Evolutionary conservation across 2,797 vertebrate species (phyloP), one percentile per base, ranked within the genome.

Genomic region (Scolopax bukidnonensis): DNA sequence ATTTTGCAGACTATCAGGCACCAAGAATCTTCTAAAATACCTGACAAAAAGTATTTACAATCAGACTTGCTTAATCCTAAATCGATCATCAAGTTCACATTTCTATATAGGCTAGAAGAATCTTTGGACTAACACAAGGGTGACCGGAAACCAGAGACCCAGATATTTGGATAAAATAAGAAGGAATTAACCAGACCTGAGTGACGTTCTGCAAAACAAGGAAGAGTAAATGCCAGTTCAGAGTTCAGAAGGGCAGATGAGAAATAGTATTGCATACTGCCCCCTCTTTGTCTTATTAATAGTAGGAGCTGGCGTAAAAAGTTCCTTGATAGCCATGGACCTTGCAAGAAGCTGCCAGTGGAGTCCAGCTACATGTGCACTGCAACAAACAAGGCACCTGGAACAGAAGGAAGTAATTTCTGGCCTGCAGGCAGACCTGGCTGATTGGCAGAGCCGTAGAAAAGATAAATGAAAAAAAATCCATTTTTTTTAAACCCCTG

Each of bases 1-100:
- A 47, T 73, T 60, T 70, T 53, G 18, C 30, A 56, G 56, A 59
- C 16, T 51, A 20, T 6, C n/a, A 48, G 25, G 17, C 16, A 50
- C 40, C 54, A 68, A 94, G 78, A 87, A n/a, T 60, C 45, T 83
- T 83, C 59, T 91, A 86, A 82, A 91, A 71, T 74, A 77, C 53
- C 74, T 87, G 69, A 78, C 9, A 86, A 89, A 67, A 45, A 27
- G 18, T 74, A 69, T 81, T 83, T 86, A 41, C 14, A 78, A 10
- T 50, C 19, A 78, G 27, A 84, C 54, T n/a, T 53, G 59, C 40
- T 90, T 64, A 81, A 59, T 57, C 76, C 41, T 60, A 78, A 83
- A 63, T 73, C 3, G 33, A 13, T 59, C 38, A 59, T 78, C 59
- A 87, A 24, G 10, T 38, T 38, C 71, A 36, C 36, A 59, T 89